Percentiles rank a stretch among this genome's conserved stretches.
These are phyloP conservation scores for Lycopodina hypogea DNA, from an alignment of 37 sponge, comb jelly and placozoan species.

Conservation along the genomic window DNA sequence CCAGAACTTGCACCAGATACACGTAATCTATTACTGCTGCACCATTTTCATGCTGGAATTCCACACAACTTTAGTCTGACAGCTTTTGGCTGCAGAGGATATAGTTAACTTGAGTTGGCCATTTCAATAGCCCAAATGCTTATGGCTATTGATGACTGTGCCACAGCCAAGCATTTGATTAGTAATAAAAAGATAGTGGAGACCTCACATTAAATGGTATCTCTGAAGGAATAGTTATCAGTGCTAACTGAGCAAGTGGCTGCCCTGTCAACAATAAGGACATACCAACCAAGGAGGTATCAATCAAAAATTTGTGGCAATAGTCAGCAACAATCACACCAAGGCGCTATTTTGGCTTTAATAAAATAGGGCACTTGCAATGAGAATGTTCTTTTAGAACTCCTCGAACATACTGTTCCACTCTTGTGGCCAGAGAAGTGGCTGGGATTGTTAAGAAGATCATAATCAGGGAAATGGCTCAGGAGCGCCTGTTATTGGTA, in stretches of 20 bases:
- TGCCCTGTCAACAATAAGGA: constrained; percentile 28
- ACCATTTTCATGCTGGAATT: constrained; percentile 46
- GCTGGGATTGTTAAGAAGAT: constrained; percentile 9
- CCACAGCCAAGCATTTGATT: background rate
- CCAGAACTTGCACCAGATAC: constrained; percentile 35
- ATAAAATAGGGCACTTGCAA: constrained; percentile 20
- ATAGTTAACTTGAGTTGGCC: background rate
- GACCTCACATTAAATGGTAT: no score
- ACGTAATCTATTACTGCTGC: constrained; percentile 39
- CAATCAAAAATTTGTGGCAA: no score
- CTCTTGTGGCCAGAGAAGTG: constrained; percentile 10
- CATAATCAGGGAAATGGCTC: constrained; percentile 40
- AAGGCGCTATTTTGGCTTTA: constrained; percentile 17
- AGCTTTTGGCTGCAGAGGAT: constrained; percentile 31
- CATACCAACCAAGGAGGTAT: no score
- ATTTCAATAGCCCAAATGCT: constrained; percentile 10
- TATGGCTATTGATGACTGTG: constrained; percentile 3
- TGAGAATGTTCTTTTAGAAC: constrained; percentile 23
- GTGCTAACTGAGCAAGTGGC: constrained; percentile 43
- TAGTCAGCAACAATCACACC: no score
- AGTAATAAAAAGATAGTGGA: background rate
- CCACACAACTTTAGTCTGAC: constrained; percentile 18
- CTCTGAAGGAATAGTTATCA: constrained; percentile 17
- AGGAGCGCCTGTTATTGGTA: constrained; percentile 21
- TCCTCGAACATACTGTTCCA: background rate